Evolutionary conservation across 1,140 invertebrate genomes (phyloP).

Genomic region (Ectropis grisescens): DNA sequence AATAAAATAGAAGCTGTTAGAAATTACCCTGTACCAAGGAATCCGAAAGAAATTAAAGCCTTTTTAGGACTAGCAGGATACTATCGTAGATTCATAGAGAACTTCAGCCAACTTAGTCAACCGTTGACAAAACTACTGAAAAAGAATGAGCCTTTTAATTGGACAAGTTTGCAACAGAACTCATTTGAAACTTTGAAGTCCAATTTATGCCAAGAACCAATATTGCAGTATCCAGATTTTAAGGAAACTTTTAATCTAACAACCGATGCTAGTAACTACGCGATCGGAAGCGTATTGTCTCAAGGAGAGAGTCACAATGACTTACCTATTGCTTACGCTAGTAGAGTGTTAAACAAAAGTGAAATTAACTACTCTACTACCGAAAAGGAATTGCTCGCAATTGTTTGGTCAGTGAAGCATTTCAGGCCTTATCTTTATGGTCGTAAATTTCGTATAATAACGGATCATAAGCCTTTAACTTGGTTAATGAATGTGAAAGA

Average conservation of each 20-base stretch:
- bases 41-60: background rate
- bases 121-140: background rate
- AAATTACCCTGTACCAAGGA: slow-evolving; percentile 1
- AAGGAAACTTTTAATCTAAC: background rate
- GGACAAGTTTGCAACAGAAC: no score
- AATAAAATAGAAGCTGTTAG: slow-evolving; percentile 1
- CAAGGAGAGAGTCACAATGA: background rate
- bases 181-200: no score
- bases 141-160: no score
- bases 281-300: background rate
- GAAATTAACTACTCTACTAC: background rate
- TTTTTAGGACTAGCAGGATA: slow-evolving; percentile 2
- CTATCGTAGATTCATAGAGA: slow-evolving; percentile 2
- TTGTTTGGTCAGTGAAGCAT: background rate
- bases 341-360: background rate
- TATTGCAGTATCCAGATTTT: no score
- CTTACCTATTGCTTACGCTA: background rate
- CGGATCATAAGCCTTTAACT: background rate
- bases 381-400: background rate
- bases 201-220: no score
- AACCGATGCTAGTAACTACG: background rate
- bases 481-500: background rate
- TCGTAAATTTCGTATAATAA: background rate
- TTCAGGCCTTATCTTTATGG: background rate
- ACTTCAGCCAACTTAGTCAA: background rate